Conservation (phyloP, 2,113 vertebrate genomes). For the Nymphicus hollandicus region DNA sequence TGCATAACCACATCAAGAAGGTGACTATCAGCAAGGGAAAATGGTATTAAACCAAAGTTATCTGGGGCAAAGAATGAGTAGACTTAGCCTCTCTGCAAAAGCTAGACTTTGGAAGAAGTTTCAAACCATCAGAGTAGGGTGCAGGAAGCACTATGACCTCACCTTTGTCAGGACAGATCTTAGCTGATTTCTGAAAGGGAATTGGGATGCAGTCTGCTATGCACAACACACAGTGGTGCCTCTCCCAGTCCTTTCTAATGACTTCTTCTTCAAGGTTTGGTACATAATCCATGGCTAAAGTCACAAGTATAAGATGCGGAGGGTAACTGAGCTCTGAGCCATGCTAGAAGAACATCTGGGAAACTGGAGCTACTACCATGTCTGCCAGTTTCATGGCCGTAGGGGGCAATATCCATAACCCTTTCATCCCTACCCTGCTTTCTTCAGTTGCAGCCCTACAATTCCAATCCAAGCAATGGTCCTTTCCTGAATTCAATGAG, state of each 20-base stretch:
- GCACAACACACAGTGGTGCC: not conserved
- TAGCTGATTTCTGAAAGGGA: not conserved
- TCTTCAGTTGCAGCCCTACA: not conserved
- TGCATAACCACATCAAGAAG: not conserved
- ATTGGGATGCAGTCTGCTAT: not conserved
- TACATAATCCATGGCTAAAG: not conserved
- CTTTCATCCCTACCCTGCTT: not conserved
- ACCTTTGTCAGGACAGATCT: not conserved
- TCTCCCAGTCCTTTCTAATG: not conserved
- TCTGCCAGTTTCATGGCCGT: not conserved
- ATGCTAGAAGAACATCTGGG: not conserved
- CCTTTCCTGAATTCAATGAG: not conserved
- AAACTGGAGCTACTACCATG: accelerated
- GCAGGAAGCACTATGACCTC: not conserved
- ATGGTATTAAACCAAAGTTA: not conserved
- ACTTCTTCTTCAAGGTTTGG: not conserved
- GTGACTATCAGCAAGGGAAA: not conserved
- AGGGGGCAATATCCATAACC: not conserved
- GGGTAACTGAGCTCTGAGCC: not conserved
- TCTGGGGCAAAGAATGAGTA: not conserved
- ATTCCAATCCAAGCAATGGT: not conserved
- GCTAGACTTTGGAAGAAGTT: not conserved
- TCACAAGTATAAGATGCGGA: not conserved
- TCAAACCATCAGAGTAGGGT: not conserved
- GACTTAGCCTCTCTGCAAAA: not conserved